phyloP scores from a whole-genome alignment of 2,888 invertebrate genomes.

The Leptothorax acervorum region DNA sequence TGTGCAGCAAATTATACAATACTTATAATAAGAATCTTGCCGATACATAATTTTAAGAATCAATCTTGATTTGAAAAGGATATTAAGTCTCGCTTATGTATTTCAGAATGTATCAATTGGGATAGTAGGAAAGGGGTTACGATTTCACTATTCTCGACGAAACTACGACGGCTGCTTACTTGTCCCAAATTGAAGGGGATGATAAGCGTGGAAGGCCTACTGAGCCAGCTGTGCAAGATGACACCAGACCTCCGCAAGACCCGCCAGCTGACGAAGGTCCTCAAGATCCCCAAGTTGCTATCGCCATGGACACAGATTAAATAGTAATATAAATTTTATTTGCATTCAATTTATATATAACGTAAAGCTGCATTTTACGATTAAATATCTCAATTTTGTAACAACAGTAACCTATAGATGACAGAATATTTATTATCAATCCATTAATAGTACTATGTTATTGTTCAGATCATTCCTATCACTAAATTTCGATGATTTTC shows the following conservation, averaged over 20 bases:
- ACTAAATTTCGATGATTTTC: slow-evolving; percentile 32
- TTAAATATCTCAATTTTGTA: slow-evolving; percentile 60
- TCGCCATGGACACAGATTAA: slow-evolving; percentile 85
- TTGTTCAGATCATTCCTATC: background rate
- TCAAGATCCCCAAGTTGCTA: slow-evolving; percentile 86
- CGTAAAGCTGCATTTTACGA: slow-evolving; percentile 64
- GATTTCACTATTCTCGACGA: slow-evolving; percentile 94
- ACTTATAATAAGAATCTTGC: background rate
- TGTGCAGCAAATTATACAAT: background rate
- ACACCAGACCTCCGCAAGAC: slow-evolving; percentile 83
- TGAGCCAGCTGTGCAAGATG: slow-evolving; percentile 80
- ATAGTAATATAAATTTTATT: slow-evolving; percentile 69
- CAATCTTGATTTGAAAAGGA: background rate
- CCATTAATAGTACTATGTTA: background rate
- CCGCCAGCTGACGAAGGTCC: slow-evolving; percentile 84
- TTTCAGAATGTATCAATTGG: slow-evolving; percentile 96
- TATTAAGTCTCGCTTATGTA: background rate
- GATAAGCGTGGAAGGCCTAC: slow-evolving; percentile 85
- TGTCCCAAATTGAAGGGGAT: slow-evolving; percentile 88
- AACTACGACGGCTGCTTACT: slow-evolving; percentile 88
- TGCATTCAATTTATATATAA: slow-evolving; percentile 57
- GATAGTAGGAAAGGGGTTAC: slow-evolving; percentile 93
- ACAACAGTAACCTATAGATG: slow-evolving; percentile 37
- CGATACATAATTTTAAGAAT: background rate
- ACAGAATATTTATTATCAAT: slow-evolving; percentile 15